Evolutionary conservation across 2,797 vertebrate genomes (phyloP).

Genomic region (Botia kubotai): DNA sequence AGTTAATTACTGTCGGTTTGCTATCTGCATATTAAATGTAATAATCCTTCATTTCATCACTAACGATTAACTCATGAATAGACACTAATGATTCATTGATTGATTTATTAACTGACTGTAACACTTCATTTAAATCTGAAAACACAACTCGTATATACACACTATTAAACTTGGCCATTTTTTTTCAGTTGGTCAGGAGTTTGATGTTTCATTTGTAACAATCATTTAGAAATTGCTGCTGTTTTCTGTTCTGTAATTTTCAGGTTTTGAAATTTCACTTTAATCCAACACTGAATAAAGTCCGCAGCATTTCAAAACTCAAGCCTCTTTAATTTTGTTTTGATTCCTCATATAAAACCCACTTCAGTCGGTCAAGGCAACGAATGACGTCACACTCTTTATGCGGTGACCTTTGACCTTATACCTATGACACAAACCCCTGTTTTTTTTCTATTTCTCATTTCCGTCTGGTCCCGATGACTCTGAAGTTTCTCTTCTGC

Average conservation of each 20-base stretch:
- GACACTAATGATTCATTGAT: slow-evolving; percentile 1
- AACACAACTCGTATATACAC: neutral
- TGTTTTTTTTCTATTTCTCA: neutral
- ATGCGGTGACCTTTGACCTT: slow-evolving; percentile 46
- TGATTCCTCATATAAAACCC: neutral
- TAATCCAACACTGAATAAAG: slow-evolving; percentile 49
- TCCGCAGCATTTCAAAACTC: slow-evolving; percentile 33
- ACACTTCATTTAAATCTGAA: neutral
- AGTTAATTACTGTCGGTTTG: slow-evolving; percentile 8
- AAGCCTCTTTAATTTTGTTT: slow-evolving; percentile 32
- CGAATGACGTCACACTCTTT: neutral
- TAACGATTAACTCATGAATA: neutral
- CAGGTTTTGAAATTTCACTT: slow-evolving; percentile 32
- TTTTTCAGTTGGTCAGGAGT: neutral
- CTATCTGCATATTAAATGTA: neutral
- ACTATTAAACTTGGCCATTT: neutral
- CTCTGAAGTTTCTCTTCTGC: slow-evolving; percentile 30
- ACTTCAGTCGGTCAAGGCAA: neutral
- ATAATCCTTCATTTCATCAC: neutral
- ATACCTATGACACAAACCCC: slow-evolving; percentile 26
- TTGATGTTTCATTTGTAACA: neutral
- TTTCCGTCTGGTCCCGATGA: neutral
- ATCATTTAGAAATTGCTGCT: neutral
- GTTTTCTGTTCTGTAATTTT: neutral
- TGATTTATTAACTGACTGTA: neutral